These are phyloP conservation scores for Eidolon dupreanum DNA, from an alignment of 2,797 vertebrate genomes.

Conservation along the genomic window DNA sequence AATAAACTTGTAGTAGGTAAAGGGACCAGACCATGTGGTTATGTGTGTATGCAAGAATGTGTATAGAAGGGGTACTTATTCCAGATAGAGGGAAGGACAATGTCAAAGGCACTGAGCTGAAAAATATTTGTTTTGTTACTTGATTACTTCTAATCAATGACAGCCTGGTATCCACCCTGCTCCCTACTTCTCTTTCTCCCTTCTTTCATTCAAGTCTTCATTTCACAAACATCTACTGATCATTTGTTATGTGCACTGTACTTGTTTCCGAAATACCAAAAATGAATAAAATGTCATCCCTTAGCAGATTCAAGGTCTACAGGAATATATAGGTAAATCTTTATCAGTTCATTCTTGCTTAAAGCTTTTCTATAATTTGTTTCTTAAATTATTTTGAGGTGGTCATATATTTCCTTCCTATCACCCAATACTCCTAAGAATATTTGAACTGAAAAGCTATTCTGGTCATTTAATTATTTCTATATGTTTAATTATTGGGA, in stretches of 20 bases:
- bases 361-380: background rate
- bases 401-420: background rate
- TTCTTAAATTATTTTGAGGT: background rate
- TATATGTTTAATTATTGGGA: background rate
- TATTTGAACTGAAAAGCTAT: background rate
- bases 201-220: background rate
- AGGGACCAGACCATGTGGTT: background rate
- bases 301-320: background rate
- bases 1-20: background rate
- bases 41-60: background rate
- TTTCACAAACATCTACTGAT: background rate
- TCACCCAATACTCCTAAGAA: background rate
- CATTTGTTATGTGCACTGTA: background rate
- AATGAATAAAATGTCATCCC: background rate
- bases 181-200: background rate
- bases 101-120: background rate
- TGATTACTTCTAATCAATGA: background rate
- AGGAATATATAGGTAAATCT: background rate
- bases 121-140: background rate
- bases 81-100: background rate
- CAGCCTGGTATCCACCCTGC: background rate
- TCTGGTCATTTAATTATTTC: slow-evolving; percentile 1
- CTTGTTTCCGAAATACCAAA: background rate
- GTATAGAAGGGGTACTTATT: background rate
- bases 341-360: background rate